These are phyloP conservation scores for Leptinotarsa haldemani DNA, from an alignment of 2,888 invertebrate species.

Conservation along the genomic window DNA sequence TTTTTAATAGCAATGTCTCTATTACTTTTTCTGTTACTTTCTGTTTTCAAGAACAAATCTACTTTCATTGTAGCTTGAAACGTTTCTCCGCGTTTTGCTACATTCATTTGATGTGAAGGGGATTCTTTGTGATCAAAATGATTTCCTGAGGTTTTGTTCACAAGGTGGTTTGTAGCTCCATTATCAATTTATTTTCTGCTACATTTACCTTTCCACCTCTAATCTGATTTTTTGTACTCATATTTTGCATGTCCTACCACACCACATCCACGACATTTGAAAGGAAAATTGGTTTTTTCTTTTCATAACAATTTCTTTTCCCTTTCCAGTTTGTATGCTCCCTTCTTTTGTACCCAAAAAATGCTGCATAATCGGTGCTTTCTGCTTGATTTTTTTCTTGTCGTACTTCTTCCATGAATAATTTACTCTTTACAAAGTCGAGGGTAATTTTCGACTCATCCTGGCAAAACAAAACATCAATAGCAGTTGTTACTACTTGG, in stretches of 20 bases:
- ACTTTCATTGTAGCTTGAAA: no score
- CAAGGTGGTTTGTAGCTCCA: no score
- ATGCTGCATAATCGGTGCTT: neutral
- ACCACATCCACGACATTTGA: neutral
- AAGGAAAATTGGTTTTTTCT: neutral
- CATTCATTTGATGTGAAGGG: neutral
- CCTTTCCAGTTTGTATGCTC: neutral
- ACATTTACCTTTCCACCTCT: neutral
- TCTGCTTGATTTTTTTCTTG: neutral
- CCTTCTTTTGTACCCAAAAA: neutral
- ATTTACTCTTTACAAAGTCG: neutral
- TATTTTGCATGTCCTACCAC: neutral
- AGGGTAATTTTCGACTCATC: no score
- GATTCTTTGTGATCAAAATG: neutral
- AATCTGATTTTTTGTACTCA: neutral
- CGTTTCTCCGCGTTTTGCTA: neutral
- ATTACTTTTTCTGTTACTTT: neutral
- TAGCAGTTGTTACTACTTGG: no score
- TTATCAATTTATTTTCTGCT: neutral
- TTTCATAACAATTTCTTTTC: neutral
- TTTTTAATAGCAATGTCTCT: no score
- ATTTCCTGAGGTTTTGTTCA: neutral
- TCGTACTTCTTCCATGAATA: neutral
- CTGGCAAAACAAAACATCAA: no score
- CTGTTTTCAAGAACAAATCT: neutral